phyloP scores from a whole-genome alignment of 1,140 invertebrate species.

The Drosophila subpulchrella region DNA sequence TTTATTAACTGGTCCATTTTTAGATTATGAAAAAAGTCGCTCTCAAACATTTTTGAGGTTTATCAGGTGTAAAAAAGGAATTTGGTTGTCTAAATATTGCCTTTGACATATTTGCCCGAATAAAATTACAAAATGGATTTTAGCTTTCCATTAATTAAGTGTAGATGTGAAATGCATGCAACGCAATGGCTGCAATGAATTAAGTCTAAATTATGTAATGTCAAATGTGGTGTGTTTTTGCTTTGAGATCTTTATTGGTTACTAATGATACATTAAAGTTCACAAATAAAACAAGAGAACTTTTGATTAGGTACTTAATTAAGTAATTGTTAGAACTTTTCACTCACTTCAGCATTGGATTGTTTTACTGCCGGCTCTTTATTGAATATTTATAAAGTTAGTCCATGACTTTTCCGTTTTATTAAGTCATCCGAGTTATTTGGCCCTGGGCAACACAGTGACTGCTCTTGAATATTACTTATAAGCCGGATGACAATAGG shows the following conservation, averaged over 20 bases:
- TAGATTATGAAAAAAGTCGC: background rate
- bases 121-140: background rate
- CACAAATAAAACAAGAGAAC: background rate
- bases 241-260: background rate
- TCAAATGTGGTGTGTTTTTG: background rate
- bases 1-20: background rate
- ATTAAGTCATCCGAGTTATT: conserved; percentile 6
- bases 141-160: conserved; percentile 13
- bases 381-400: background rate
- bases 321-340: background rate
- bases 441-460: conserved; percentile 8
- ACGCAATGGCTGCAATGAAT: conserved; percentile 15
- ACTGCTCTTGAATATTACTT: conserved; percentile 35
- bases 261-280: background rate
- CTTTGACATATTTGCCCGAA: conserved; percentile 4
- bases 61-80: background rate
- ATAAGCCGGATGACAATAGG: conserved; percentile 45
- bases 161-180: conserved; percentile 4
- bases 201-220: conserved; percentile 17
- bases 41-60: background rate
- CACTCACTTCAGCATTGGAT: background rate
- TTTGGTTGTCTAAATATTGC: conserved; percentile 5
- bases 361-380: background rate
- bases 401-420: background rate
- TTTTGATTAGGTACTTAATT: background rate